phyloP scores from a whole-genome alignment of 2,888 invertebrate species.

The Alloplasta piceator region DNA sequence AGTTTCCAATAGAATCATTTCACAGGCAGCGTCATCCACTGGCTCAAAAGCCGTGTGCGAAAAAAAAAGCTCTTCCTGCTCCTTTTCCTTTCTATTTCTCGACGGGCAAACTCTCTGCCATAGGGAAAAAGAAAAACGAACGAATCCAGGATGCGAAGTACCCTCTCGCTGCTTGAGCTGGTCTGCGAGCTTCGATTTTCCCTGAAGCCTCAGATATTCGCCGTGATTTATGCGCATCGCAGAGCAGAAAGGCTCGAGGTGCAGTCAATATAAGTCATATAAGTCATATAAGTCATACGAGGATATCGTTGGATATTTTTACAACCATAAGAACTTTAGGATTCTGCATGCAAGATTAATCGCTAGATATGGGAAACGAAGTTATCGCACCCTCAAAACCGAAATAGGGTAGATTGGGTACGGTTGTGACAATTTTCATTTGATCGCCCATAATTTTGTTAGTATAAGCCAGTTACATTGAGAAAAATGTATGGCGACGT shows the following conservation, averaged over 20 bases:
- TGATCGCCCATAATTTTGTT: too few relatives aligned
- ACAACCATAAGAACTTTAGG: neutral
- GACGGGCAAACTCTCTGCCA: slow-evolving; percentile 27
- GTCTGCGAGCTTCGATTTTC: slow-evolving; percentile 16
- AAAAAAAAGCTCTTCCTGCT: slow-evolving; percentile 43
- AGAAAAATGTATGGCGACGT: too few relatives aligned
- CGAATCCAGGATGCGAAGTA: slow-evolving; percentile 22
- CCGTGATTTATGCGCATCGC: neutral
- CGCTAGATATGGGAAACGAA: too few relatives aligned
- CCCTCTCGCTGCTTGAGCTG: slow-evolving; percentile 28
- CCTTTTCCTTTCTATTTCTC: slow-evolving; percentile 32
- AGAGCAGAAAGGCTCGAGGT: slow-evolving; percentile 3
- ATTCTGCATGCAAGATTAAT: too few relatives aligned
- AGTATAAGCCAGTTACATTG: too few relatives aligned
- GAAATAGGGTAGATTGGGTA: too few relatives aligned
- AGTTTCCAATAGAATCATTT: slow-evolving; percentile 8
- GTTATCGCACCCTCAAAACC: too few relatives aligned
- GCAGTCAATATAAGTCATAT: neutral
- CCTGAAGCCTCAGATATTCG: neutral
- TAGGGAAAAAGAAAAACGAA: slow-evolving; percentile 11
- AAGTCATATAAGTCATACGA: neutral
- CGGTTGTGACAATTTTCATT: too few relatives aligned
- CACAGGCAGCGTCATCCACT: neutral
- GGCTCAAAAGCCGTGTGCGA: slow-evolving; percentile 46
- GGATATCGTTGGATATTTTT: slow-evolving; percentile 1